These are phyloP conservation scores for Arothron firmamentum DNA, from an alignment of 2,113 vertebrate genomes.

Conservation along the genomic window DNA sequence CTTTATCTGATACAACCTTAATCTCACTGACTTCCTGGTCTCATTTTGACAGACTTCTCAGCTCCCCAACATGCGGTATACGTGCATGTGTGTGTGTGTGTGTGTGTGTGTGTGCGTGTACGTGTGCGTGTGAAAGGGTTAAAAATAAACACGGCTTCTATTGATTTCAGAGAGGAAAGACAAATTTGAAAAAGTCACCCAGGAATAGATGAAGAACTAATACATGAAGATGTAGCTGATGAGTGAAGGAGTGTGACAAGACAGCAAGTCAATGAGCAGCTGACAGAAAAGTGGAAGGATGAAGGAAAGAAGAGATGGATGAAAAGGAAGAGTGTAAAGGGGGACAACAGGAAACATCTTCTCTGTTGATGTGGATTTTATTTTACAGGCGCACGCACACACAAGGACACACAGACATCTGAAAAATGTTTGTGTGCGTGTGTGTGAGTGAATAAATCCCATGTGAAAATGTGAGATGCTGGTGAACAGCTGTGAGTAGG, in stretches of 20 bases:
- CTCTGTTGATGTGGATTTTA: constrained; percentile 36
- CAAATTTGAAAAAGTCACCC: constrained; percentile 42
- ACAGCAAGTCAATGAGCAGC: constrained; percentile 25
- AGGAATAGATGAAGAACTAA: constrained; percentile 45
- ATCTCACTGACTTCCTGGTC: constrained; percentile 16
- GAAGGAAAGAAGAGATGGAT: constrained; percentile 24
- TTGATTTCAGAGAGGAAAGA: constrained; percentile 24
- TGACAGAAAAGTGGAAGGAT: constrained; percentile 21
- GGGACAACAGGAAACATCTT: constrained; percentile 33
- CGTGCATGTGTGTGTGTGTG: constrained; percentile 2
- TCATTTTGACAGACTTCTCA: constrained; percentile 18
- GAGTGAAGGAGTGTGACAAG: constrained; percentile 39
- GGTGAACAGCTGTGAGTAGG: constrained; percentile 55
- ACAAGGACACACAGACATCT: constrained; percentile 26
- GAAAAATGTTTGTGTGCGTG: not conserved
- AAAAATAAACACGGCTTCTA: not conserved
- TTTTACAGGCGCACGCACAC: constrained; percentile 24
- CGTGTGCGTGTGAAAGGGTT: too few relatives aligned
- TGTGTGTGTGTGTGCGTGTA: too few relatives aligned
- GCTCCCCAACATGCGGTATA: too few relatives aligned
- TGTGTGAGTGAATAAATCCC: constrained; percentile 3
- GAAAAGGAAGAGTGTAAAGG: constrained; percentile 37
- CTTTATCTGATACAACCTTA: not conserved
- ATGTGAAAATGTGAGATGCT: constrained; percentile 40
- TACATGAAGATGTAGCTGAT: constrained; percentile 41